Evolutionary conservation across 2,888 invertebrate species (phyloP), one percentile per base, ranked within the genome.

Genomic region (Busseola fusca): DNA sequence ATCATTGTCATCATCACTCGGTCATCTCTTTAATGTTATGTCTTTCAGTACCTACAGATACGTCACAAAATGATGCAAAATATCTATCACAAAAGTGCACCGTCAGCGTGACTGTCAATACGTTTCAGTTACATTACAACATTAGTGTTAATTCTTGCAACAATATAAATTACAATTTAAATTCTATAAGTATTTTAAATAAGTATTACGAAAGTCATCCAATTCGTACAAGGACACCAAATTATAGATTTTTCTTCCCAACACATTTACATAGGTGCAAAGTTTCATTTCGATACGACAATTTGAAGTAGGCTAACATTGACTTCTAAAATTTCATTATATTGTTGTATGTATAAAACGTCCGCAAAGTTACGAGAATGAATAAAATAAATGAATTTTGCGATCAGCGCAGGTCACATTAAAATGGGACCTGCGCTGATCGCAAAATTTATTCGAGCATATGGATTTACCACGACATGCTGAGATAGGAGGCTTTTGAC

Each of bases 221-320:
- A 56, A 64, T 58, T 76, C 63, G 54, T 37, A 62, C 65, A 58
- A 77, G 69, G 80, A 42, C 16, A 42, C 5, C 42, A 42, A 42
- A 42, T 42, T 40, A 40, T 16, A 14, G 42, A 16, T 16, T 42
- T 42, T 1, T 16, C 16, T 16, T 42, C 42, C 42, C 5, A 42
- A 42, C 42, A 40, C 1, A 40, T 40, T 2, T 3, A 40, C 40
- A 40, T 40, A 14, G n/a, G n/a, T n/a, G n/a, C 12, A 10, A 40
- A 40, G 40, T 40, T 40, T 40, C 12, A 40, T 40, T 40, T 40
- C 12, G 40, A 12, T 40, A 40, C 12, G 12, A 40, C 40, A 12
- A 40, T 12, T 12, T 12, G 1, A 40, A 40, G 40, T 40, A 40
- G 1, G 10, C 0, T 40, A 40, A 40, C 10, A 40, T 40, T 14